Evolutionary conservation across 1,140 invertebrate genomes (phyloP).

Genomic region (Pseudoatta argentina): DNA sequence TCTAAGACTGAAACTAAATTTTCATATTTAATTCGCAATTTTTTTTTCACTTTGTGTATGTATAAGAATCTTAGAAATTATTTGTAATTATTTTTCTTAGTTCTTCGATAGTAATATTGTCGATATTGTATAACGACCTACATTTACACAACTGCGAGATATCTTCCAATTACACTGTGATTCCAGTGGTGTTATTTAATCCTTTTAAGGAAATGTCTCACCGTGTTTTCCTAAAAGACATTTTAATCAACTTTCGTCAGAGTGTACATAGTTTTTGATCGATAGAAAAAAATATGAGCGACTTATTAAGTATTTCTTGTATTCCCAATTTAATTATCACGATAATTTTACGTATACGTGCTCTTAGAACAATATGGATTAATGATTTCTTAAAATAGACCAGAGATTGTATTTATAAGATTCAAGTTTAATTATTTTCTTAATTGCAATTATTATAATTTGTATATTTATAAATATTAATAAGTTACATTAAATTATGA

Average conservation of each 20-base stretch:
- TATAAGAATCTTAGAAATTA: background rate
- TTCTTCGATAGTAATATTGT: background rate
- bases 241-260: conserved; percentile 9
- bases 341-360: background rate
- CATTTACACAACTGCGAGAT: background rate
- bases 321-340: background rate
- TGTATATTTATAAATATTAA: background rate
- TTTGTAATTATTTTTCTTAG: background rate
- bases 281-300: background rate
- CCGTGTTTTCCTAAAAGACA: background rate
- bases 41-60: background rate
- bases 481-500: background rate
- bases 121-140: background rate
- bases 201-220: conserved; percentile 17
- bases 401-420: background rate
- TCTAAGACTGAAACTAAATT: background rate
- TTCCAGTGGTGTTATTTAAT: background rate
- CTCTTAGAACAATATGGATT: background rate
- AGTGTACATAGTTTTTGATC: background rate
- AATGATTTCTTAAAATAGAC: background rate
- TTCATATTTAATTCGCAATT: background rate
- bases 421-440: background rate
- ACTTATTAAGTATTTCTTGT: background rate
- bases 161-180: background rate
- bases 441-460: background rate